These are phyloP conservation scores for Pseudopipra pipra DNA, from an alignment of 2,113 vertebrate genomes.

Conservation along the genomic window DNA sequence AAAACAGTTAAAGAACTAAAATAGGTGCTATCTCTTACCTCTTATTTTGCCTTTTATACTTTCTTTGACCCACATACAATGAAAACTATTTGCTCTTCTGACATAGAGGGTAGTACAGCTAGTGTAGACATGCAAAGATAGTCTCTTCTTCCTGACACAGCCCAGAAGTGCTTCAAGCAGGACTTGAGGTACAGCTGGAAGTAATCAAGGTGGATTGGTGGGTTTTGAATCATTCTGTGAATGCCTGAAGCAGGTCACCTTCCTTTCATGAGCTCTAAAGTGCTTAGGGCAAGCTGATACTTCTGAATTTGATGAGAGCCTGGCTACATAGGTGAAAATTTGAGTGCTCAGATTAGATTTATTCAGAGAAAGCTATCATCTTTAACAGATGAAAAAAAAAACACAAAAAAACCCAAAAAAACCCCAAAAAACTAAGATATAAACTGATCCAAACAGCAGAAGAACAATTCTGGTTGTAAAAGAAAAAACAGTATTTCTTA, in stretches of 20 bases:
- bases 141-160: background rate
- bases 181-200: background rate
- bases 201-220: slow-evolving; percentile 12
- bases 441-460: background rate
- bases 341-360: background rate
- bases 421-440: background rate
- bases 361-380: background rate
- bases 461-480: background rate
- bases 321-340: background rate
- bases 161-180: slow-evolving; percentile 16
- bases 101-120: background rate
- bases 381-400: background rate
- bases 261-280: background rate
- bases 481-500: background rate
- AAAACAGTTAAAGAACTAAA: background rate
- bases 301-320: background rate
- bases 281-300: background rate
- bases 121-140: background rate
- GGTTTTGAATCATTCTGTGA: slow-evolving; percentile 10
- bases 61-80: background rate
- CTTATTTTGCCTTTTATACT: background rate
- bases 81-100: background rate
- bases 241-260: slow-evolving; percentile 10
- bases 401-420: too few species aligned
- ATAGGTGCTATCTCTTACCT: fast-evolving